Conservation (phyloP, 2,797 vertebrate species). For the Chromis chromis region DNA sequence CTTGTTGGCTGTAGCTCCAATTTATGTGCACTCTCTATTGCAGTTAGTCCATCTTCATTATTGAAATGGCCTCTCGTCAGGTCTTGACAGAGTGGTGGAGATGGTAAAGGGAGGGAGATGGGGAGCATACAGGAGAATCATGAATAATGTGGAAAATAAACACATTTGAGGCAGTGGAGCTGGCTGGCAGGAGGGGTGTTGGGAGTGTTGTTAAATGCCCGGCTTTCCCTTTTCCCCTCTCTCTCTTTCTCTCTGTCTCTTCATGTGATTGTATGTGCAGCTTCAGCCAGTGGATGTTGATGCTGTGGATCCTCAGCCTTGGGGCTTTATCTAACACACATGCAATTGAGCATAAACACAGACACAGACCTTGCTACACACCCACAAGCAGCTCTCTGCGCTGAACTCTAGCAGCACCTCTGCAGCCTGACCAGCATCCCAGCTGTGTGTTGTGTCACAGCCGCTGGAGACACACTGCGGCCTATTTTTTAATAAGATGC, state of each 20-base stretch:
- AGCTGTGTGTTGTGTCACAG: constrained; percentile 71
- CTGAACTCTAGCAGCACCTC: constrained; percentile 69
- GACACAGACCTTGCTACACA: constrained; percentile 35
- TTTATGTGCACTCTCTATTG: constrained; percentile 82
- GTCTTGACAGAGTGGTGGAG: constrained; percentile 73
- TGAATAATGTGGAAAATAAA: constrained; percentile 83
- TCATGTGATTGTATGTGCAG: constrained; percentile 70
- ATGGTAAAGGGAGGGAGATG: constrained; percentile 54
- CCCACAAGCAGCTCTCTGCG: constrained; percentile 53
- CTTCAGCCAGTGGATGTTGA: constrained; percentile 74
- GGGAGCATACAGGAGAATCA: constrained; percentile 64
- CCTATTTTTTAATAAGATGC: constrained; percentile 56
- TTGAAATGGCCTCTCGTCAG: constrained; percentile 80
- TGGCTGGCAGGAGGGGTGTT: constrained; percentile 63
- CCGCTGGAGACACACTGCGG: constrained; percentile 50
- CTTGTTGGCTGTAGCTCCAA: constrained; percentile 81
- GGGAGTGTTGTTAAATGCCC: constrained; percentile 70
- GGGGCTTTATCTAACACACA: constrained; percentile 75
- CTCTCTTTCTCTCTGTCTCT: constrained; percentile 23
- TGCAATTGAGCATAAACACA: constrained; percentile 60
- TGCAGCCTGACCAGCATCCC: constrained; percentile 64
- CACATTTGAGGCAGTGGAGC: constrained; percentile 65
- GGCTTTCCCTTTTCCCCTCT: constrained; percentile 46
- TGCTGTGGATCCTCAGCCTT: constrained; percentile 74
- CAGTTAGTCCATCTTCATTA: constrained; percentile 85